Conservation (phyloP, 2,113 vertebrate genomes). For the Neodontobutis hainanensis region DNA sequence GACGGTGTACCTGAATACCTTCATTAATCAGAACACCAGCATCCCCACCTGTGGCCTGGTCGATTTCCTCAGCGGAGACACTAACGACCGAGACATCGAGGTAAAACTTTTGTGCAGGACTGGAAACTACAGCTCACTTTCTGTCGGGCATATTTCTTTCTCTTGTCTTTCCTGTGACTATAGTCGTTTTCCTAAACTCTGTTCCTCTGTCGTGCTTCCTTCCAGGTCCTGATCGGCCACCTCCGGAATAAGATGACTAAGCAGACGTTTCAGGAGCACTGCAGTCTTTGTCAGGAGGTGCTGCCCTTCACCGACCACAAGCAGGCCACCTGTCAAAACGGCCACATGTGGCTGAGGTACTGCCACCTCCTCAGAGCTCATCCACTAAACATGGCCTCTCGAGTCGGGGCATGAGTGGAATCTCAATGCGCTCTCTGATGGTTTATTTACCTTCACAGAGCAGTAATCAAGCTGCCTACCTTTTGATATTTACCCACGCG, state of each 20-base stretch:
- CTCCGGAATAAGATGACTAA: conserved; percentile 97
- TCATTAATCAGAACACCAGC: conserved; percentile 89
- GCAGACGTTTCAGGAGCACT: conserved; percentile 92
- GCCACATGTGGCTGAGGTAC: conserved; percentile 96
- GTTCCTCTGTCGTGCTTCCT: conserved; percentile 20
- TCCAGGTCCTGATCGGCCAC: conserved; percentile 94
- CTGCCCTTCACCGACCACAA: conserved; percentile 91
- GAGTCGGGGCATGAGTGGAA: conserved; percentile 37
- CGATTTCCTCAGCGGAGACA: conserved; percentile 86
- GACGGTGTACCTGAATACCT: conserved; percentile 93
- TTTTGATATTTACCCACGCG: conserved; percentile 71
- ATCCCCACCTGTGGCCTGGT: conserved; percentile 92
- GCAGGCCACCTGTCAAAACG: conserved; percentile 87
- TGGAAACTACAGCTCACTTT: too few species aligned
- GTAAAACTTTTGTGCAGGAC: conserved; percentile 70
- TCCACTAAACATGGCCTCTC: conserved; percentile 14
- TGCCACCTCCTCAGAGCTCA: background rate
- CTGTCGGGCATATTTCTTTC: too few species aligned
- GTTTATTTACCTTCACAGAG: conserved; percentile 63
- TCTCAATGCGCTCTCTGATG: conserved; percentile 40
- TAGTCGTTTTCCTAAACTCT: background rate
- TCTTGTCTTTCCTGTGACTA: too few species aligned
- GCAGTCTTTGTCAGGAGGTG: conserved; percentile 90
- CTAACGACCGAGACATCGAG: conserved; percentile 88
- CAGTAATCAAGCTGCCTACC: conserved; percentile 63